Percentiles rank a stretch among this genome's conserved stretches.
Conservation (phyloP, 1,140 invertebrate genomes). For the Eurosta solidaginis region DNA sequence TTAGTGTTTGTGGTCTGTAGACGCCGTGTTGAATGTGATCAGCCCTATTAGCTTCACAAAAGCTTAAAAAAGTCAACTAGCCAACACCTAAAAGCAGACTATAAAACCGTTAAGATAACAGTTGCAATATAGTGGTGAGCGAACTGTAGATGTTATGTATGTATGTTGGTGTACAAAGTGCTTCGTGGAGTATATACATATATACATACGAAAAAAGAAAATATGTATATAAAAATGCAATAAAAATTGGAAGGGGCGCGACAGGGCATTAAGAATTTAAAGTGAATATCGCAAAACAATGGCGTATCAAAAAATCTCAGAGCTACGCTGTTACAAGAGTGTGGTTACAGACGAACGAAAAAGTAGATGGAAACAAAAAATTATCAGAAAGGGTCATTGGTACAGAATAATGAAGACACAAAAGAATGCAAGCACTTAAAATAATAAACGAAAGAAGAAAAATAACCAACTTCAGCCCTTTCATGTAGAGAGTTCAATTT, state of each 20-base stretch:
- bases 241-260: not conserved
- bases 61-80: not conserved
- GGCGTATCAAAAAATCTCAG: not conserved
- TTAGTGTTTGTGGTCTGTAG: too few relatives aligned
- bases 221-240: not conserved
- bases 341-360: not conserved
- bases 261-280: not conserved
- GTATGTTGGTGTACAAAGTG: not conserved
- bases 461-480: not conserved
- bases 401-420: not conserved
- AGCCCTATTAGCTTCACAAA: not conserved
- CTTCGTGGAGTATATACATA: not conserved
- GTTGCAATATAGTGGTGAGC: not conserved
- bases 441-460: not conserved
- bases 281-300: not conserved
- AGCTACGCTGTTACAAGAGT: not conserved
- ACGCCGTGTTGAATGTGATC: too few relatives aligned
- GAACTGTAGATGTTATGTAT: not conserved
- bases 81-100: not conserved
- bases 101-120: constrained; percentile 16
- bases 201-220: not conserved
- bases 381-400: not conserved
- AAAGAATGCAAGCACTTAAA: not conserved
- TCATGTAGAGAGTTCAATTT: not conserved
- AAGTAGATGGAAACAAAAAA: not conserved